Conservation (phyloP, 2,797 vertebrate genomes). For the Oreochromis grahami region DNA sequence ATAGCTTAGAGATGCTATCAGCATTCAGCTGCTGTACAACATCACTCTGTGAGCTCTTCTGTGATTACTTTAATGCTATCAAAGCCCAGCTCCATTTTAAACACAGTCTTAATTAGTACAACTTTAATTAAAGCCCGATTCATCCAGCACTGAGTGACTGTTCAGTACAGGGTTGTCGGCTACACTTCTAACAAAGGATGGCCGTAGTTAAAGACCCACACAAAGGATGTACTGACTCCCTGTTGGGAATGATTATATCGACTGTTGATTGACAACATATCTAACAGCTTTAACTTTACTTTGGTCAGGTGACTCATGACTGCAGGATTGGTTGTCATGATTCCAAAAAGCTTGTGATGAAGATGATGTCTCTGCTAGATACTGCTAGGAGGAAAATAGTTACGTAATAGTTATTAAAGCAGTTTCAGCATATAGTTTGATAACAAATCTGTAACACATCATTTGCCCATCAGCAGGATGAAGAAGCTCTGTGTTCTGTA, state of each 20-base stretch:
- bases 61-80: constrained; percentile 65
- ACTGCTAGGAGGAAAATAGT: background rate
- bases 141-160: constrained; percentile 35
- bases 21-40: constrained; percentile 41
- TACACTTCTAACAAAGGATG: background rate
- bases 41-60: constrained; percentile 48
- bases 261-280: constrained; percentile 18
- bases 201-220: background rate
- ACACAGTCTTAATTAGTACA: constrained; percentile 61
- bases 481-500: background rate
- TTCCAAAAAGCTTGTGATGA: constrained; percentile 4
- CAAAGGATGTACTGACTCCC: background rate
- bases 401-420: constrained; percentile 50
- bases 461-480: background rate
- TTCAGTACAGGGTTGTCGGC: constrained; percentile 2
- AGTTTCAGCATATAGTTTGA: constrained; percentile 20
- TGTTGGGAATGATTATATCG: constrained; percentile 9
- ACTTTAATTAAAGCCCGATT: constrained; percentile 67
- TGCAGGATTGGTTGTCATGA: constrained; percentile 21
- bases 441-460: constrained; percentile 31
- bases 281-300: constrained; percentile 6
- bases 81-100: constrained; percentile 55
- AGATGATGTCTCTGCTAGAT: constrained; percentile 34
- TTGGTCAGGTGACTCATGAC: constrained; percentile 18
- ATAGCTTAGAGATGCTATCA: constrained; percentile 55